These are phyloP conservation scores for Coecobrya sp. DNA, from an alignment of 2,888 invertebrate genomes.

Conservation along the genomic window DNA sequence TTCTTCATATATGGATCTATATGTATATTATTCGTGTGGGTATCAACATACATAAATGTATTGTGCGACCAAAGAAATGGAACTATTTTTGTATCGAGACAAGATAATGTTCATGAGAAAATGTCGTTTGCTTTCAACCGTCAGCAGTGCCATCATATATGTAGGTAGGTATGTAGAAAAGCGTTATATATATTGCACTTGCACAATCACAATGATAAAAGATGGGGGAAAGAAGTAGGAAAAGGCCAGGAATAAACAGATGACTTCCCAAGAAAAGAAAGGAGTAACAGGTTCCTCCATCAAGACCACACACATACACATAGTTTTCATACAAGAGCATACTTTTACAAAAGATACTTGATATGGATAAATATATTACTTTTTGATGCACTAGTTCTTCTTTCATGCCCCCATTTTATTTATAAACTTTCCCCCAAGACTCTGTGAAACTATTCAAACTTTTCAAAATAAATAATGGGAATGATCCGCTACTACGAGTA, in stretches of 20 bases:
- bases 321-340: neutral
- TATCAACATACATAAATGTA: neutral
- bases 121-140: constrained; percentile 11
- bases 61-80: constrained; percentile 15
- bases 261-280: constrained; percentile 66
- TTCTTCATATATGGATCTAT: constrained; percentile 32
- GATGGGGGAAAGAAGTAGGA: constrained; percentile 21
- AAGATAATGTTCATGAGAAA: constrained; percentile 48
- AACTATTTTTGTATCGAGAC: constrained; percentile 3
- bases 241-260: constrained; percentile 71
- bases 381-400: constrained; percentile 50
- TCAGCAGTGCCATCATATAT: neutral
- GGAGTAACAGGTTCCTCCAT: constrained; percentile 75
- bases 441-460: constrained; percentile 30
- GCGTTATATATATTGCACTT: neutral
- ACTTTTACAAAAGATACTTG: constrained; percentile 38
- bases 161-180: neutral
- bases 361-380: constrained; percentile 46
- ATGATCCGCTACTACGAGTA: constrained; percentile 1
- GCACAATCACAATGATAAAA: constrained; percentile 42
- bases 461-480: constrained; percentile 56
- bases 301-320: constrained; percentile 1
- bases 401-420: constrained; percentile 48
- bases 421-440: constrained; percentile 26
- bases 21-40: neutral